phyloP scores from a whole-genome alignment of 2,888 invertebrate genomes.

The Resseliella maxima region DNA sequence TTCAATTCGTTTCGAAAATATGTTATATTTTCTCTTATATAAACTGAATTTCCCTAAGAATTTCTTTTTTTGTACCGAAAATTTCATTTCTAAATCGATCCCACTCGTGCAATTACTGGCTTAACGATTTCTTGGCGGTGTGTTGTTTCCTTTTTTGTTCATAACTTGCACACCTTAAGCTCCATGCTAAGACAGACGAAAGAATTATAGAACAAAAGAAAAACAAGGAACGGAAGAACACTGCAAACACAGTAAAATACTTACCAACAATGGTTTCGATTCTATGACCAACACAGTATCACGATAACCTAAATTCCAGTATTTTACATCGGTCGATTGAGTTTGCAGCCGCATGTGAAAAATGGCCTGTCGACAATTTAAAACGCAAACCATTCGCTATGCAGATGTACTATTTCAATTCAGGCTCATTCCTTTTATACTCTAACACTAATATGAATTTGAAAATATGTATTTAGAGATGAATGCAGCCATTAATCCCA shows the following conservation, averaged over 20 bases:
- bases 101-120: background rate
- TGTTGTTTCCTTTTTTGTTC: background rate
- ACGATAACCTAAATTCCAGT: constrained; percentile 46
- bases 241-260: constrained; percentile 51
- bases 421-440: background rate
- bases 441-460: background rate
- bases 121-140: constrained; percentile 10
- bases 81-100: background rate
- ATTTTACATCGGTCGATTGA: background rate
- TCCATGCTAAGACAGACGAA: background rate
- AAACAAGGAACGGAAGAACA: constrained; percentile 46
- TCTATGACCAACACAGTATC: constrained; percentile 6
- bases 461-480: too few relatives aligned
- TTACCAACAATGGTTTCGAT: background rate
- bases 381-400: constrained; percentile 39
- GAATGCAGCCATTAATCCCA: too few relatives aligned
- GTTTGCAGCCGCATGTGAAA: background rate
- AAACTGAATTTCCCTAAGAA: background rate
- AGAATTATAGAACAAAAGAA: background rate
- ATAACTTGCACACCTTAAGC: background rate
- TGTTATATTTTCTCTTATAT: too few relatives aligned
- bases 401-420: background rate
- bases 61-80: background rate
- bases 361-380: constrained; percentile 28
- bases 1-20: background rate